Conservation (phyloP, 35 echinoderm and acorn worm genomes). For the Apostichopus parvimensis region DNA sequence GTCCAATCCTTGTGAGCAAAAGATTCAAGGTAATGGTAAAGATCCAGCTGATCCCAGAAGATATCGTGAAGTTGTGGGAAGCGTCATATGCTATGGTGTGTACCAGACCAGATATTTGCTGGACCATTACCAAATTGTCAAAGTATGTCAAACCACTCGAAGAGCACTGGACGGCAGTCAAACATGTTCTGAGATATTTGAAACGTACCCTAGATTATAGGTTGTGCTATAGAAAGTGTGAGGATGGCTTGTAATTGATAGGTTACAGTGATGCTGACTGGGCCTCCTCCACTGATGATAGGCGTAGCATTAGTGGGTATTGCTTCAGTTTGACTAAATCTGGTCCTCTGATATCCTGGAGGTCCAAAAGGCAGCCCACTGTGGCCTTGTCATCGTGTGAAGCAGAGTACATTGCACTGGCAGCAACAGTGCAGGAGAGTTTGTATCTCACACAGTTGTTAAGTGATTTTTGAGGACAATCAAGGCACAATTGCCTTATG, state of each 20-base stretch:
- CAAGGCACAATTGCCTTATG: too few relatives aligned
- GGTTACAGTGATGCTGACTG: constrained; percentile 49
- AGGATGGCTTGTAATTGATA: not conserved
- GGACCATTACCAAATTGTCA: constrained; percentile 50
- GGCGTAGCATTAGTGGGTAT: too few relatives aligned
- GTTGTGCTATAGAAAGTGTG: constrained; percentile 17
- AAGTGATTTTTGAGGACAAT: too few relatives aligned
- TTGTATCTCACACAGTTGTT: too few relatives aligned
- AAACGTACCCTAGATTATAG: constrained; percentile 24
- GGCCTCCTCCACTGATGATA: too few relatives aligned
- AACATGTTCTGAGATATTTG: constrained; percentile 48
- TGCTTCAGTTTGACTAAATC: too few relatives aligned
- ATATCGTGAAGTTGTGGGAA: constrained; percentile 45
- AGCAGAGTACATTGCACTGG: too few relatives aligned
- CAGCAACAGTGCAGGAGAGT: too few relatives aligned
- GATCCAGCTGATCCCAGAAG: constrained; percentile 11
- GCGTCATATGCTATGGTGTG: constrained; percentile 49
- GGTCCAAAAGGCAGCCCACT: too few relatives aligned
- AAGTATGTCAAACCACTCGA: constrained; percentile 37
- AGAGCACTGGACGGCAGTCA: constrained; percentile 48
- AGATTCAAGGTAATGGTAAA: not conserved
- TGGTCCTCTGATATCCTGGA: too few relatives aligned
- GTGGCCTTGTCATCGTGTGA: too few relatives aligned
- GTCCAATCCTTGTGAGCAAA: constrained; percentile 28
- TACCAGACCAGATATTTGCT: not conserved